Evolutionary conservation across 2,797 vertebrate species (phyloP).

Genomic region (Delichon dasypus): DNA sequence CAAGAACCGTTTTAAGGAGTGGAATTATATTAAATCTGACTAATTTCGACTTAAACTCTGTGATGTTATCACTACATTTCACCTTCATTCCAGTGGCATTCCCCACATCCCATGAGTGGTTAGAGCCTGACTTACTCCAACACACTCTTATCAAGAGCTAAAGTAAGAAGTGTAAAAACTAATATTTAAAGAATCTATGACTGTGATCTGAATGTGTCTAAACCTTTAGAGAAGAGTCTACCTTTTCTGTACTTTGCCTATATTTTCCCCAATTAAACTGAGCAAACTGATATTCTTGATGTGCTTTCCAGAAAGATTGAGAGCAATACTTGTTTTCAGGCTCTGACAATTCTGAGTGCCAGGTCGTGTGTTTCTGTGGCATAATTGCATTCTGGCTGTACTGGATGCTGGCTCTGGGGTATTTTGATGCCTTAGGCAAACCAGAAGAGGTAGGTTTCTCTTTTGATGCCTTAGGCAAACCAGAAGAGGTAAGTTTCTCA

Average conservation of each 20-base stretch:
- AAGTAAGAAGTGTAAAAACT: not conserved
- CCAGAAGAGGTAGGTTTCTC: not conserved
- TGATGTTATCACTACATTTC: not conserved
- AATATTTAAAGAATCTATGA: not conserved
- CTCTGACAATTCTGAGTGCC: not conserved
- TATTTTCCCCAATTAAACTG: not conserved
- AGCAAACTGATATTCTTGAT: not conserved
- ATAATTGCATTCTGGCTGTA: constrained; percentile 37
- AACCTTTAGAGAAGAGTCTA: not conserved
- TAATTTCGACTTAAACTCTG: not conserved
- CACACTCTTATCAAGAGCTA: not conserved
- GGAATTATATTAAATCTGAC: not conserved
- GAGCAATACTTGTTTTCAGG: not conserved
- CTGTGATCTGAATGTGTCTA: not conserved
- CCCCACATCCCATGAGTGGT: not conserved
- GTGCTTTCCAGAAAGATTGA: not conserved
- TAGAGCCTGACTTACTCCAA: not conserved
- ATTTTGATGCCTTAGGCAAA: constrained; percentile 44
- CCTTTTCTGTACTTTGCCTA: not conserved
- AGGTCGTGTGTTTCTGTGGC: not conserved
- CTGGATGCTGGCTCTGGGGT: not conserved
- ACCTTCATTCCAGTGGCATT: rapidly evolving
- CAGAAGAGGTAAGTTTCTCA: too few species aligned
- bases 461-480: too few species aligned
- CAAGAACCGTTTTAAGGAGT: not conserved